Base-by-base conservation (phyloP, 2,888 invertebrate genomes). In the Scotopteryx bipunctaria region DNA sequence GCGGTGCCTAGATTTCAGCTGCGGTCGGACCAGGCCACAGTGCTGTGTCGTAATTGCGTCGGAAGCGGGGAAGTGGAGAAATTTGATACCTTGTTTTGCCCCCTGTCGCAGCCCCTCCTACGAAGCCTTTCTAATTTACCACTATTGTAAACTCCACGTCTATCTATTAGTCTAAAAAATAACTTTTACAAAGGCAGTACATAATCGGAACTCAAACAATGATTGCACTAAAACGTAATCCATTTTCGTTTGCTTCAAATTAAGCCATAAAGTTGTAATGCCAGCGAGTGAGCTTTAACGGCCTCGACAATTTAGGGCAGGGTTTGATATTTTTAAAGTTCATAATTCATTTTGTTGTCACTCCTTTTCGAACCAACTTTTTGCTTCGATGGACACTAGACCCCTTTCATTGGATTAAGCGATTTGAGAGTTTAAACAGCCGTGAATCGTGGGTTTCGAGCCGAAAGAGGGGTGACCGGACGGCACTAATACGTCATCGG, bases 51-150 rank as follows among this genome's bases (percentile, higher is more conserved):
- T 86, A 84, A 87, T 86, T 83, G 80, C 83, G 73, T 85, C 84
- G 84, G 84, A 86, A 84, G 81, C 85, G 84, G 85, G 86, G 85
- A 81, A 79, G 78, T 81, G 76, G 78, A 78, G 86, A 82, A 85
- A 87, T 83, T 85, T 73, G 85, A 85, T 84, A 84, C 83, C 83
- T 83, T 80, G 83, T 83, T 83, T 80, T 53, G 70, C 63, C 68
- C 71, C 73, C 65, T 72, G 73, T 75, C 56, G 63, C 64, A 62
- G 67, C 66, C 69, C 69, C 68, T 58, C 60, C 61, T 61, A 51
- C 66, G 83, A 86, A 86, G 80, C 87, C 86, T 83, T 86, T 86
- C 81, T 84, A 82, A 83, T 81, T 58, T 79, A 77, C 81, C 70
- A 69, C 73, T 72, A 73, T 72, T 71, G 69, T 72, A 63, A 73